These are phyloP conservation scores for Ovis aries DNA, from an alignment of 2,113 vertebrate species.

Conservation along the genomic window DNA sequence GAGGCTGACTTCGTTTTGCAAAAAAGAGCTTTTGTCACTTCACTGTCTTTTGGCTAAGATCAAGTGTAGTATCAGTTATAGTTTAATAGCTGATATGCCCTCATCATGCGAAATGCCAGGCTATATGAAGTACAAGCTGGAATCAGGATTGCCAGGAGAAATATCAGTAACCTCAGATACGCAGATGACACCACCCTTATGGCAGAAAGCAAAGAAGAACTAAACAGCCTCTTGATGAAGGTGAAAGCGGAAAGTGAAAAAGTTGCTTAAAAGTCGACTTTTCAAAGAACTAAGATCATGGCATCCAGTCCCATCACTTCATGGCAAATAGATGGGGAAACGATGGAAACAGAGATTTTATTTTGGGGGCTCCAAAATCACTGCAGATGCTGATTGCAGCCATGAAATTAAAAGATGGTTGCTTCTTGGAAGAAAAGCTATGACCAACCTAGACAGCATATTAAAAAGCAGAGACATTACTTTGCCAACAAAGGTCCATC, in stretches of 20 bases:
- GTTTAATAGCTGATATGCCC: slow-evolving; percentile 81
- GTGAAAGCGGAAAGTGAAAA: neutral
- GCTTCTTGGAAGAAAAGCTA: neutral
- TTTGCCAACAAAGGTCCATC: neutral
- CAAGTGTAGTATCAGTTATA: slow-evolving; percentile 66
- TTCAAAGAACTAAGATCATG: neutral
- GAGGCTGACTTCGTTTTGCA: neutral
- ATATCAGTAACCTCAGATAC: neutral
- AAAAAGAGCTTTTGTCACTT: neutral
- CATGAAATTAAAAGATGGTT: neutral
- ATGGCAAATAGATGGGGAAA: neutral
- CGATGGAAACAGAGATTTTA: neutral
- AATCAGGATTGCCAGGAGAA: slow-evolving; percentile 1
- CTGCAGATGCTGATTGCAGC: neutral
- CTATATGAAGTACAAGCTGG: slow-evolving; percentile 38
- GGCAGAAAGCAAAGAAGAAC: neutral
- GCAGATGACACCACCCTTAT: neutral
- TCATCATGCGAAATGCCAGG: neutral
- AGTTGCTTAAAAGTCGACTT: neutral
- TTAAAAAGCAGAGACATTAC: neutral
- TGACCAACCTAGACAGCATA: neutral
- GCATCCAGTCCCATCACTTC: neutral
- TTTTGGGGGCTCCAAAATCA: neutral
- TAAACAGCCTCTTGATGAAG: neutral
- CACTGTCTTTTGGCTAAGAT: neutral